Conservation (phyloP, 2,113 vertebrate species). For the Crocuta crocuta region DNA sequence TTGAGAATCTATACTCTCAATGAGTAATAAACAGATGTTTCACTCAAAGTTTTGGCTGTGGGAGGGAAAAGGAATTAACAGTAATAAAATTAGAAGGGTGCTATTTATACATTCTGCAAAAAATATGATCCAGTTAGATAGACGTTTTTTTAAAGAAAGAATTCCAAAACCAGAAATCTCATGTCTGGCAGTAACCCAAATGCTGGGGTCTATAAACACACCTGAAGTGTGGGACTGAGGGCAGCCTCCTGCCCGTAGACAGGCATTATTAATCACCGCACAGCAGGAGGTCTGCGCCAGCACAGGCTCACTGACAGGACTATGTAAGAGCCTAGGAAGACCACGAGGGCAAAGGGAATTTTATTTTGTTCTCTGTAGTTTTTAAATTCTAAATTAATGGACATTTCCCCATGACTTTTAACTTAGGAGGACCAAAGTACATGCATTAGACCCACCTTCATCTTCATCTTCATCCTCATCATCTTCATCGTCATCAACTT, state of each 20-base stretch:
- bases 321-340: background rate
- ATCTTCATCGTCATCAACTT: conserved; percentile 89
- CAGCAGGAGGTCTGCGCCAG: too few relatives aligned
- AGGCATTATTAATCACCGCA: fast-evolving
- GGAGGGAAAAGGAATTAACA: background rate
- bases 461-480: conserved; percentile 93
- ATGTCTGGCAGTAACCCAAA: background rate
- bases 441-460: conserved; percentile 84
- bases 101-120: background rate
- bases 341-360: background rate
- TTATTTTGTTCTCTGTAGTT: background rate
- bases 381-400: background rate
- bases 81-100: background rate
- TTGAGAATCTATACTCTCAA: background rate
- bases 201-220: background rate
- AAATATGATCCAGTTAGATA: background rate
- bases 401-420: background rate
- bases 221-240: background rate
- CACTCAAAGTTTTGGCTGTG: background rate
- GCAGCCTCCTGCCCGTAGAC: fast-evolving
- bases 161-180: conserved; percentile 22
- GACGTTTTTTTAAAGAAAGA: conserved; percentile 1
- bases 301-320: too few relatives aligned
- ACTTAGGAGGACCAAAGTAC: background rate
- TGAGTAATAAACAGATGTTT: background rate